Conservation (phyloP, 2,113 vertebrate species). For the Rhinolophus ferrumequinum region DNA sequence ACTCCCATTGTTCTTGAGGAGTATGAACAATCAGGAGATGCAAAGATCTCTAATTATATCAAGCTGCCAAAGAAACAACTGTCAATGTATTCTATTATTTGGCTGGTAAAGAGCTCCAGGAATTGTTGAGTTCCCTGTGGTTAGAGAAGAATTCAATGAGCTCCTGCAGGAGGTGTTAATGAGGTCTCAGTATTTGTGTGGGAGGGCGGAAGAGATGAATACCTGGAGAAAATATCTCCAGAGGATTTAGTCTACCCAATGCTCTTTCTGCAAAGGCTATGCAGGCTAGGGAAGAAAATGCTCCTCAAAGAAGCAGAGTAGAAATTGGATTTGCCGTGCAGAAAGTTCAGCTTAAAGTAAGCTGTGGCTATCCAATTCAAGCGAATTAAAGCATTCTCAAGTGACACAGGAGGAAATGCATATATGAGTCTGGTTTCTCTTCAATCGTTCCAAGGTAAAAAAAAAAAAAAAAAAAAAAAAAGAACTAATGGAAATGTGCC, state of each 20-base stretch:
- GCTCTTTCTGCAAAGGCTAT: background rate
- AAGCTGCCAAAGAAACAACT: constrained; percentile 68
- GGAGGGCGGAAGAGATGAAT: background rate
- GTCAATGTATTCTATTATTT: background rate
- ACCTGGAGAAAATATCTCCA: background rate
- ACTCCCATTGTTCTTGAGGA: constrained; percentile 64
- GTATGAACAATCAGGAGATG: constrained; percentile 59
- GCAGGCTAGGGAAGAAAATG: background rate
- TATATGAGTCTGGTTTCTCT: background rate
- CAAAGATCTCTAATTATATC: constrained; percentile 75
- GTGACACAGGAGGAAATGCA: background rate
- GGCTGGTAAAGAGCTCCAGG: background rate
- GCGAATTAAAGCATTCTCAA: background rate
- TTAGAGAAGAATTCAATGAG: background rate
- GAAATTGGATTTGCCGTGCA: background rate
- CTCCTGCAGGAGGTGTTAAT: background rate
- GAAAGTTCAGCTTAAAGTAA: background rate
- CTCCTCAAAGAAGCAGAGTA: background rate
- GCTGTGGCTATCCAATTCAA: background rate
- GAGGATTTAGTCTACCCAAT: background rate
- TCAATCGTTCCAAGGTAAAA: background rate
- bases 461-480: background rate
- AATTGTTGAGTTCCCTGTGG: background rate
- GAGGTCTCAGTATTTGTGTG: background rate
- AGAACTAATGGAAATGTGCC: background rate